These are phyloP conservation scores for Spodoptera littoralis DNA, from an alignment of 2,888 invertebrate species.

Conservation along the genomic window DNA sequence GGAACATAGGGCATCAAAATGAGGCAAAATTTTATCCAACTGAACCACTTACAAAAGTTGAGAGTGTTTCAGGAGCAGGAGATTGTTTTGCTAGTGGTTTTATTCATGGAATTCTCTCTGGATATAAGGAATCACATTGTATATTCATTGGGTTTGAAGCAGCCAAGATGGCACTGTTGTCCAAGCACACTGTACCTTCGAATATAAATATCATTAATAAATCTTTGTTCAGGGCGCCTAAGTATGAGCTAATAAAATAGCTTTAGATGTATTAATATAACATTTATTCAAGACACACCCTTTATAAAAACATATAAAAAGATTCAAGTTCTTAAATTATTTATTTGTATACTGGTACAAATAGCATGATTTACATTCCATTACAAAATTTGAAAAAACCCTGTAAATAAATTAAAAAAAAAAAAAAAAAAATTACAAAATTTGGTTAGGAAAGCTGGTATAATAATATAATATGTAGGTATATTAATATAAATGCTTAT, in stretches of 20 bases:
- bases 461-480: no score
- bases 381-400: no score
- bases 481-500: no score
- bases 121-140: constrained; percentile 88
- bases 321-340: neutral
- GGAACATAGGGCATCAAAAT: constrained; percentile 39
- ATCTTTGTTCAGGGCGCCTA: constrained; percentile 17
- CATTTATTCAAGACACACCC: constrained; percentile 40
- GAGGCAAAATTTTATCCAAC: constrained; percentile 76
- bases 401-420: no score
- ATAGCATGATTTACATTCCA: no score
- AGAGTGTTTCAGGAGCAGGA: constrained; percentile 95
- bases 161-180: constrained; percentile 89
- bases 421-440: no score
- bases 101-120: constrained; percentile 89
- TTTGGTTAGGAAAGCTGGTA: no score
- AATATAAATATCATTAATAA: constrained; percentile 54
- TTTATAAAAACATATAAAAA: constrained; percentile 9
- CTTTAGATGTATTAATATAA: constrained; percentile 5
- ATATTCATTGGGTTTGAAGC: constrained; percentile 90
- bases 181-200: constrained; percentile 89
- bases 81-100: constrained; percentile 93
- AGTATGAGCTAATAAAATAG: constrained; percentile 41
- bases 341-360: no score
- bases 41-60: constrained; percentile 78